Evolutionary conservation across 2,888 invertebrate species (phyloP).

Genomic region (Andrena flavipes): DNA sequence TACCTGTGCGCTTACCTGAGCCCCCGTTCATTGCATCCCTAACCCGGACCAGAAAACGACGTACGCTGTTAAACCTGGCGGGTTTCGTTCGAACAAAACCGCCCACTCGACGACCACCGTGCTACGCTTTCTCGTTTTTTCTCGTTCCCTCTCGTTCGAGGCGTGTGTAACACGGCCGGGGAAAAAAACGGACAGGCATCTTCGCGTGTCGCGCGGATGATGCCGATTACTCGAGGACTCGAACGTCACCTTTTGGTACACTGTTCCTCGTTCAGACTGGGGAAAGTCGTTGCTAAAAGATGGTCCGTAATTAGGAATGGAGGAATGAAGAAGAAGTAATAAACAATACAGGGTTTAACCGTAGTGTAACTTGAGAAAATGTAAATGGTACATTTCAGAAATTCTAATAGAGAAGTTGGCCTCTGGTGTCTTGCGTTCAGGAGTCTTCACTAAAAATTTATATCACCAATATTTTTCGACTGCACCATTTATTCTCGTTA

Average conservation of each 20-base stretch:
- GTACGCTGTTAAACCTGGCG: constrained; percentile 45
- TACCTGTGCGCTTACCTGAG: constrained; percentile 69
- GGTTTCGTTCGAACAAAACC: constrained; percentile 57
- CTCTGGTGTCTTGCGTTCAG: too few species aligned
- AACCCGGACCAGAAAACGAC: constrained; percentile 44
- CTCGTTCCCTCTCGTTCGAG: constrained; percentile 50
- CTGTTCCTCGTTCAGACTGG: background rate
- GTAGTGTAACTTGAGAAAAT: too few species aligned
- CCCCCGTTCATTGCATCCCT: constrained; percentile 53
- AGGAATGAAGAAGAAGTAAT: background rate
- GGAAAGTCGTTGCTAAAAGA: background rate
- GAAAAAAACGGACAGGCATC: constrained; percentile 31
- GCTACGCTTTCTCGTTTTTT: constrained; percentile 59
- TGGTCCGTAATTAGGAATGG: background rate
- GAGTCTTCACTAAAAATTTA: too few species aligned
- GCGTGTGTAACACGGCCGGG: constrained; percentile 47
- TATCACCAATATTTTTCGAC: background rate
- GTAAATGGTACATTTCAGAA: too few species aligned
- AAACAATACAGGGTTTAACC: background rate
- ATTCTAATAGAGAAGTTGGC: too few species aligned
- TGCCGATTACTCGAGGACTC: constrained; percentile 8
- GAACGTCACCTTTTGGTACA: background rate
- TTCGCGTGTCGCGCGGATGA: constrained; percentile 39
- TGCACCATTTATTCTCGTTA: background rate
- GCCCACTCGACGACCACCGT: constrained; percentile 64